A percentile compares a stretch with the other conserved stretches of the same genome.
phyloP scores from a whole-genome alignment of 2,113 vertebrate genomes.

The Silurus asotus region DNA sequence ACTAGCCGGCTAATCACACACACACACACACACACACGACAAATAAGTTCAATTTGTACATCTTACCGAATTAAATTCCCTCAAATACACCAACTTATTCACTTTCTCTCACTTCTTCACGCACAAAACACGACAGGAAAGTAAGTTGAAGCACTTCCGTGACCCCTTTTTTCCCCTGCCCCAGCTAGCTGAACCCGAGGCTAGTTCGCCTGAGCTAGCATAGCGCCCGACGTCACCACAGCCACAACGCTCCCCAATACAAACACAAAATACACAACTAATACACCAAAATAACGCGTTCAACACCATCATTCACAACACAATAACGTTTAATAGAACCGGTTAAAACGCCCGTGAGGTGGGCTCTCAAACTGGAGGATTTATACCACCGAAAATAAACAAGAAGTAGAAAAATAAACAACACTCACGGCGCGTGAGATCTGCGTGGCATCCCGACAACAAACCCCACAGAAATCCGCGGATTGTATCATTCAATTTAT shows the following conservation, averaged over 20 bases:
- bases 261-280: background rate
- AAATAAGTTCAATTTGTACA: background rate
- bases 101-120: background rate
- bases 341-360: no score
- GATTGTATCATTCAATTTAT: no score
- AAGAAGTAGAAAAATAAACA: no score
- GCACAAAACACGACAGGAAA: background rate
- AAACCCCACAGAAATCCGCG: no score
- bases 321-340: no score
- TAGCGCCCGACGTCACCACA: background rate
- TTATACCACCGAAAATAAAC: no score
- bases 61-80: background rate
- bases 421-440: no score
- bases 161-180: background rate
- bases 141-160: constrained; percentile 36
- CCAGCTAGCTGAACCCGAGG: constrained; percentile 9
- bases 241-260: background rate
- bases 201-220: constrained; percentile 19
- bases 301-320: no score
- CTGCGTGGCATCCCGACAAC: no score
- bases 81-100: background rate
- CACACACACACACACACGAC: background rate
- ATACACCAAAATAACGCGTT: no score
- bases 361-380: no score
- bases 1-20: background rate